Evolutionary conservation across 92 coral and sea anemone species (phyloP).

Genomic region (Actinernus sp.): DNA sequence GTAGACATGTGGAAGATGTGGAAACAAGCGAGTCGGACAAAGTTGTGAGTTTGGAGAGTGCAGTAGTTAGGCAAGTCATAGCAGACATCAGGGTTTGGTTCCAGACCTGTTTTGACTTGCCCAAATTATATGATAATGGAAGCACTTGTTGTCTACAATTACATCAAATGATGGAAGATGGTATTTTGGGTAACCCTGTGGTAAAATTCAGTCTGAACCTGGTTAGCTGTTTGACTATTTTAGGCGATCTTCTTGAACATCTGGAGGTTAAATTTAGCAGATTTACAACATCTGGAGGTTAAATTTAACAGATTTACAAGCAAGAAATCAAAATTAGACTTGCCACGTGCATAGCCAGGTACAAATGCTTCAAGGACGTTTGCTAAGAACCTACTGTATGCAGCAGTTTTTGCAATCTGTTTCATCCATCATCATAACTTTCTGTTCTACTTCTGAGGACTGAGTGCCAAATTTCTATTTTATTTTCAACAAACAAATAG

Average conservation of each 20-base stretch:
- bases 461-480: conserved; percentile 50
- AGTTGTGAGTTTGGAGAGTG: not conserved
- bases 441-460: conserved; percentile 22
- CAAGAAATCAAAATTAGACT: conserved; percentile 17
- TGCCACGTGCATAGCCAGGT: conserved; percentile 25
- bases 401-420: conserved; percentile 8
- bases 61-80: conserved; percentile 19
- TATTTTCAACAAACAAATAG: conserved; percentile 35
- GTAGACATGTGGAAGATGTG: conserved; percentile 32
- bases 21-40: conserved; percentile 25
- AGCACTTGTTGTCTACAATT: conserved; percentile 23
- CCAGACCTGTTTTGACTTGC: not conserved
- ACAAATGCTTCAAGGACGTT: conserved; percentile 31
- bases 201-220: too few species aligned
- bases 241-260: conserved; percentile 19
- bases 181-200: conserved; percentile 27
- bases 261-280: conserved; percentile 42
- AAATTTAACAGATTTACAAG: conserved; percentile 48
- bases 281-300: conserved; percentile 28
- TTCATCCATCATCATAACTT: not conserved
- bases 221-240: too few species aligned
- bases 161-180: conserved; percentile 19
- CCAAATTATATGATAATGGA: conserved; percentile 19
- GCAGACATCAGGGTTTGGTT: conserved; percentile 21
- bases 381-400: conserved; percentile 32